phyloP scores from a whole-genome alignment of 35 echinoderm and acorn worm genomes.

The Acanthaster planci region DNA sequence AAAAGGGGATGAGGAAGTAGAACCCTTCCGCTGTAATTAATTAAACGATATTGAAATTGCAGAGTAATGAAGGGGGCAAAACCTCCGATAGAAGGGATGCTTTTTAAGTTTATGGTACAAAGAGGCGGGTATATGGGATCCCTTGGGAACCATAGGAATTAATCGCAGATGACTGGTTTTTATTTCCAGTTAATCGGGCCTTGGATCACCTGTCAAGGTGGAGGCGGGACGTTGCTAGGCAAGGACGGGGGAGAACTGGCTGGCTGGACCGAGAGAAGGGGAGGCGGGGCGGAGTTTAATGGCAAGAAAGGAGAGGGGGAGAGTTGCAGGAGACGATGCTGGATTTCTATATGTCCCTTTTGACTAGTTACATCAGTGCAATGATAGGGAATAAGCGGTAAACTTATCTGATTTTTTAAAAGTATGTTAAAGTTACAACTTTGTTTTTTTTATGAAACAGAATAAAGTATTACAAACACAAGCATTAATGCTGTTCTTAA shows the following conservation, averaged over 20 bases:
- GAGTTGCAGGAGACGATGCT: too few species aligned
- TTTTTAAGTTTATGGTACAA: conserved; percentile 27
- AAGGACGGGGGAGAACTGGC: background rate
- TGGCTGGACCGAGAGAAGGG: background rate
- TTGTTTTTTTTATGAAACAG: too few species aligned
- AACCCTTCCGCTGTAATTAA: conserved; percentile 1
- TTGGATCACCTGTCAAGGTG: too few species aligned
- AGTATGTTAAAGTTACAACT: too few species aligned
- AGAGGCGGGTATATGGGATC: background rate
- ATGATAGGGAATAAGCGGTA: too few species aligned
- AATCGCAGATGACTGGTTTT: conserved; percentile 7
- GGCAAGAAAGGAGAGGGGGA: too few species aligned
- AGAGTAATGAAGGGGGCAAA: background rate
- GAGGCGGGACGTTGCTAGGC: background rate
- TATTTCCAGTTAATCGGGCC: background rate
- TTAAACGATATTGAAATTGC: conserved; percentile 29
- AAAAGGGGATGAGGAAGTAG: background rate
- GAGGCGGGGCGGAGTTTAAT: background rate
- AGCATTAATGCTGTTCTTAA: too few species aligned
- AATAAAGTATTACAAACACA: too few species aligned
- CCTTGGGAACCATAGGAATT: conserved; percentile 26
- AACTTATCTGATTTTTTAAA: too few species aligned
- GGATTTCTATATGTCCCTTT: too few species aligned
- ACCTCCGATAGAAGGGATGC: background rate
- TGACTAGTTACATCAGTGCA: too few species aligned